Percentiles rank a stretch among this genome's conserved stretches.
phyloP scores from a whole-genome alignment of 2,113 vertebrate genomes.

The Xenopus tropicalis region DNA sequence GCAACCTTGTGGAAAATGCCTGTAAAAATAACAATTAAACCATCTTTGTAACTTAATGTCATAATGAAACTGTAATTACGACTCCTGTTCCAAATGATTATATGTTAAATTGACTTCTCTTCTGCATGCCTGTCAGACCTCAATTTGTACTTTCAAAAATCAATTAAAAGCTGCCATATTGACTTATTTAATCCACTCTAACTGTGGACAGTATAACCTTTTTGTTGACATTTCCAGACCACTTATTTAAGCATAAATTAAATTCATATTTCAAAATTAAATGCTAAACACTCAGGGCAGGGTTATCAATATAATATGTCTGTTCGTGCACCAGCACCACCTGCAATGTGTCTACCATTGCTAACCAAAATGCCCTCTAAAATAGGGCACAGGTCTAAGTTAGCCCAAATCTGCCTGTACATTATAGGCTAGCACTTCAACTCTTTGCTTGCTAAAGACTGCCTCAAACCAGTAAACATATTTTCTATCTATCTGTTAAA shows the following conservation, averaged over 20 bases:
- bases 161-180: constrained; percentile 44
- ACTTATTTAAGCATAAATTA: constrained; percentile 40
- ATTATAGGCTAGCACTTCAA: too few species aligned
- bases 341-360: too few species aligned
- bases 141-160: constrained; percentile 41
- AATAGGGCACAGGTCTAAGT: too few species aligned
- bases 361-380: too few species aligned
- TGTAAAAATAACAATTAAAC: constrained; percentile 34
- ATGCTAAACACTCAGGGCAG: too few species aligned
- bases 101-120: constrained; percentile 38
- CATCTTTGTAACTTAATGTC: constrained; percentile 27
- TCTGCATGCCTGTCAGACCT: constrained; percentile 36
- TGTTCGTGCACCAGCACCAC: too few species aligned
- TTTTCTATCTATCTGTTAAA: too few species aligned
- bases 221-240: constrained; percentile 30
- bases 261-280: constrained; percentile 12
- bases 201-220: constrained; percentile 40
- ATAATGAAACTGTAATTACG: constrained; percentile 31
- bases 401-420: too few species aligned
- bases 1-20: constrained; percentile 12
- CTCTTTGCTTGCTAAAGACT: too few species aligned
- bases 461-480: too few species aligned
- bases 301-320: too few species aligned
- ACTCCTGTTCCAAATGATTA: constrained; percentile 23
- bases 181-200: constrained; percentile 42